Conservation (phyloP, 2,797 vertebrate species). For the Prionace glauca region DNA sequence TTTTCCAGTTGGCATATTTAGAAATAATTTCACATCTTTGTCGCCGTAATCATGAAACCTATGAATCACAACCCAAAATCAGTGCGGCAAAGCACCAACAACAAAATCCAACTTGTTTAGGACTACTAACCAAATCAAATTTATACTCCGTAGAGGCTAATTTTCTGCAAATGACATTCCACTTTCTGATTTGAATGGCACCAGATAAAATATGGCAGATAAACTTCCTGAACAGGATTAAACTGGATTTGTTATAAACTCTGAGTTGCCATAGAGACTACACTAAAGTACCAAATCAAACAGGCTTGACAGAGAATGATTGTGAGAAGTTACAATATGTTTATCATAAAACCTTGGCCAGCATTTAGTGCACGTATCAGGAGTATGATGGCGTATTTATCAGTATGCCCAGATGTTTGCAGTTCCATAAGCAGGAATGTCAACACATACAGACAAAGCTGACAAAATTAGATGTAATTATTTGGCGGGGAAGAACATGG, state of each 20-base stretch:
- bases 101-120: neutral
- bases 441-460: no score
- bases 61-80: neutral
- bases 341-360: neutral
- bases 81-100: neutral
- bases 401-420: no score
- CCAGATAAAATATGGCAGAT: neutral
- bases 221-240: neutral
- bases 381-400: no score
- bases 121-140: neutral
- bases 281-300: neutral
- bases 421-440: no score
- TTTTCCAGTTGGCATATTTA: neutral
- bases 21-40: neutral
- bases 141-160: neutral
- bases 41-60: neutral
- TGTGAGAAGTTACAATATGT: neutral
- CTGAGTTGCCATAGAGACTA: neutral
- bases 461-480: no score
- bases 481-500: no score
- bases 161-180: neutral
- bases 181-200: neutral
- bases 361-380: neutral
- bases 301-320: neutral
- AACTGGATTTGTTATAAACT: neutral